These are phyloP conservation scores for Suricata suricatta DNA, from an alignment of 2,113 vertebrate genomes.

Conservation along the genomic window DNA sequence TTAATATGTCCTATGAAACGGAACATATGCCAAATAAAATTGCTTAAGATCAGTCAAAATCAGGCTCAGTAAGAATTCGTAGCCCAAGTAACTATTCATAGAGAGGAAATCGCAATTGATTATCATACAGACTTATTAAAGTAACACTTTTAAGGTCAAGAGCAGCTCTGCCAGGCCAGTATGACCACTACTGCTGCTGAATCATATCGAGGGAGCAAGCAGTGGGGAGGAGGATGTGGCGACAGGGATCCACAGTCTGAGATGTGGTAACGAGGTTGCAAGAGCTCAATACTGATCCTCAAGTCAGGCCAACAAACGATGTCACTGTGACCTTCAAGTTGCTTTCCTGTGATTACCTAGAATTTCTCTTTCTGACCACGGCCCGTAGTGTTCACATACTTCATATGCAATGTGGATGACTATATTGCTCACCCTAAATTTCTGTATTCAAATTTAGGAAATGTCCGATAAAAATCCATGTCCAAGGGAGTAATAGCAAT, in stretches of 20 bases:
- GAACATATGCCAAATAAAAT: background rate
- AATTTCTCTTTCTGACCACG: background rate
- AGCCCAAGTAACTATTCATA: background rate
- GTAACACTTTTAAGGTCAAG: background rate
- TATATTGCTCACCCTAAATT: background rate
- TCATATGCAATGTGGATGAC: background rate
- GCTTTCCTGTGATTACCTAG: background rate
- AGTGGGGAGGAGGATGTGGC: too few species aligned
- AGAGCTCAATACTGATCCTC: background rate
- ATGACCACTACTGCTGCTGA: background rate
- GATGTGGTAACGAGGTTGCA: background rate
- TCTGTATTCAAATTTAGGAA: background rate
- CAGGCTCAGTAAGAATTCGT: background rate
- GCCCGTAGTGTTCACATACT: background rate
- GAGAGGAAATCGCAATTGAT: background rate
- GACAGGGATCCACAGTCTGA: background rate
- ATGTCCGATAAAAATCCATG: background rate
- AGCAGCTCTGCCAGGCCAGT: background rate
- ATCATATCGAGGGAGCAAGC: background rate
- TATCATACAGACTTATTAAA: background rate
- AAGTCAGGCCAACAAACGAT: background rate
- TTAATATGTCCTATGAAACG: background rate
- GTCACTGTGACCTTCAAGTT: background rate
- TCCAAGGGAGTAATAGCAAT: background rate
- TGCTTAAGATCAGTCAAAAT: background rate